Percentiles rank a stretch among this genome's conserved stretches.
Evolutionary conservation across 2,888 invertebrate genomes (phyloP).

Genomic region (Perizoma flavofasciatum): DNA sequence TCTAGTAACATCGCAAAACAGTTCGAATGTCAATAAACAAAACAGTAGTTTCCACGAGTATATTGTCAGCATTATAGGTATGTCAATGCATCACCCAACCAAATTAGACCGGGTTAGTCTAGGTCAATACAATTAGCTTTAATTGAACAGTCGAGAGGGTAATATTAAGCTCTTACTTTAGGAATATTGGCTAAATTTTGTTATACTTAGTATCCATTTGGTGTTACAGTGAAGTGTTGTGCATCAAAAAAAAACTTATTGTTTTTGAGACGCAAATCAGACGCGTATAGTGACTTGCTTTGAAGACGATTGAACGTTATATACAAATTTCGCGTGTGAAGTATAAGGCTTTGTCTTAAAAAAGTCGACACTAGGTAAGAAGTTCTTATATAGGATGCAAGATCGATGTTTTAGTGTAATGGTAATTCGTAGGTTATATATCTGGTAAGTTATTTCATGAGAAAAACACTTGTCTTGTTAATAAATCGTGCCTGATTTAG

Average conservation of each 20-base stretch:
- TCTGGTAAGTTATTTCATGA: no score
- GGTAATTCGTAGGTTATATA: no score
- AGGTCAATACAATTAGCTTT: constrained; percentile 80
- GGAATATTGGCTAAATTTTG: constrained; percentile 25
- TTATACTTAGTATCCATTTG: constrained; percentile 38
- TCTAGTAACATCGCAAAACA: no score
- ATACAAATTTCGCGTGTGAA: neutral
- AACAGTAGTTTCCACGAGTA: no score
- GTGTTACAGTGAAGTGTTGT: constrained; percentile 37
- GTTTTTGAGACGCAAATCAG: neutral
- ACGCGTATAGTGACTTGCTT: constrained; percentile 9
- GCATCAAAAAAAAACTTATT: constrained; percentile 7
- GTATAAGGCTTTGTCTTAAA: no score
- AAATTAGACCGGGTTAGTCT: constrained; percentile 79
- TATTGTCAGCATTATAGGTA: constrained; percentile 8
- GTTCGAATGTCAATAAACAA: no score
- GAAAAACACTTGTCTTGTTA: no score
- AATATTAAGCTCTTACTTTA: constrained; percentile 52
- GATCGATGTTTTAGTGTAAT: constrained; percentile 1
- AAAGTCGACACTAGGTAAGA: constrained; percentile 49
- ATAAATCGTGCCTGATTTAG: no score
- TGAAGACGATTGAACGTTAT: constrained; percentile 4
- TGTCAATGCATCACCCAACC: constrained; percentile 62
- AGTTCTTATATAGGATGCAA: constrained; percentile 50
- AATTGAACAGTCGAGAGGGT: constrained; percentile 69